Conservation (phyloP, 2,888 invertebrate genomes). For the Ecdyonurus torrentis region DNA sequence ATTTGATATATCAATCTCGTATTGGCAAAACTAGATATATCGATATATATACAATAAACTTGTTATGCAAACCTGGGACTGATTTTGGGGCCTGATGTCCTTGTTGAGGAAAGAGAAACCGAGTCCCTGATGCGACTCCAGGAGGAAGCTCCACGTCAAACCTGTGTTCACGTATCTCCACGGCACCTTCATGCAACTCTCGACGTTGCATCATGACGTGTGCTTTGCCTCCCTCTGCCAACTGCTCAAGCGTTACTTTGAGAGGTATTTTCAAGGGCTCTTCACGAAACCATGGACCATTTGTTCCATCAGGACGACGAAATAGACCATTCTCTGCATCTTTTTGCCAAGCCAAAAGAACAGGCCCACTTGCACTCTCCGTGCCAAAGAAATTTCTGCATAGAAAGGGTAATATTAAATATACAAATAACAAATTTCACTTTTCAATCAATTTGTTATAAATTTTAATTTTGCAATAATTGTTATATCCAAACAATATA, state of each 20-base stretch:
- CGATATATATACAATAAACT: constrained; percentile 2
- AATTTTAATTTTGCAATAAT: no score
- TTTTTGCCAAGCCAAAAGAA: neutral
- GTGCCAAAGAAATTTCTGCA: constrained; percentile 68
- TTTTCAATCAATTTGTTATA: no score
- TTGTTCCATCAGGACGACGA: neutral
- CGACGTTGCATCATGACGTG: neutral
- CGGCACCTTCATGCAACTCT: neutral
- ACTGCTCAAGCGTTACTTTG: constrained; percentile 41
- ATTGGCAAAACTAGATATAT: no score
- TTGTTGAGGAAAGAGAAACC: constrained; percentile 56
- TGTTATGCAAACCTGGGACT: constrained; percentile 34
- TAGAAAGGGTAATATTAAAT: no score
- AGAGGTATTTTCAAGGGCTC: constrained; percentile 23
- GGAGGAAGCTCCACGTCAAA: constrained; percentile 56
- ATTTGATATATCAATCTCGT: no score
- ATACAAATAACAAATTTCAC: no score
- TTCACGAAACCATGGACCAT: neutral
- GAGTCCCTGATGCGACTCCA: constrained; percentile 54
- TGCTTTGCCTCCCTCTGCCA: constrained; percentile 19
- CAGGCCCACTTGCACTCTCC: constrained; percentile 39
- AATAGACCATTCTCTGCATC: neutral
- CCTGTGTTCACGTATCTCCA: constrained; percentile 36
- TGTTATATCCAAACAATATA: no score
- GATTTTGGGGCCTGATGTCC: constrained; percentile 62